phyloP scores from a whole-genome alignment of 2,797 vertebrate genomes.

The Hypotaenidia okinawae region DNA sequence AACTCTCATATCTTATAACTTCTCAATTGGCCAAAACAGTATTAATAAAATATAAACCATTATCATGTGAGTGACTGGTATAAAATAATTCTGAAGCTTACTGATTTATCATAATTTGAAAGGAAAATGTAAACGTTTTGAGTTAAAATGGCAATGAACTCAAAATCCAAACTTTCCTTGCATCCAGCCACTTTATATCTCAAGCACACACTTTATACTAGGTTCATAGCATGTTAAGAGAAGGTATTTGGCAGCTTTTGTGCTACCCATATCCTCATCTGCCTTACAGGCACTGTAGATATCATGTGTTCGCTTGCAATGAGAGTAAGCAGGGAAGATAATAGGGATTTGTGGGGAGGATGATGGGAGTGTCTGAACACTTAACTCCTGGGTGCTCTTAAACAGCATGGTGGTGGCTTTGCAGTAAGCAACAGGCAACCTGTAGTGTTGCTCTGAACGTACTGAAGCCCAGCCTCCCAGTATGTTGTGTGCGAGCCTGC shows the following conservation, averaged over 20 bases:
- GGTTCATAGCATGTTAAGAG: background rate
- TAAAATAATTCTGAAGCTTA: accelerated
- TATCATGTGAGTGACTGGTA: too few relatives aligned
- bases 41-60: accelerated
- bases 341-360: background rate
- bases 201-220: background rate
- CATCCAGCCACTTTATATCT: background rate
- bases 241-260: background rate
- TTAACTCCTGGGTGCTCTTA: background rate
- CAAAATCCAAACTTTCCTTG: background rate
- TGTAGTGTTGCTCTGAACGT: accelerated
- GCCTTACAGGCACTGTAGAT: background rate
- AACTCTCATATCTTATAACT: background rate
- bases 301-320: background rate
- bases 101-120: background rate
- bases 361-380: background rate
- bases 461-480: background rate
- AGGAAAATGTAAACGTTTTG: background rate
- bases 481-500: background rate
- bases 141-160: background rate
- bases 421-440: background rate
- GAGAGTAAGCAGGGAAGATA: background rate
- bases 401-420: background rate
- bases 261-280: background rate
- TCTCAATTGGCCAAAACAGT: accelerated